These are phyloP conservation scores for Harlomillsia oculata DNA, from an alignment of 1,140 invertebrate species.

Conservation along the genomic window DNA sequence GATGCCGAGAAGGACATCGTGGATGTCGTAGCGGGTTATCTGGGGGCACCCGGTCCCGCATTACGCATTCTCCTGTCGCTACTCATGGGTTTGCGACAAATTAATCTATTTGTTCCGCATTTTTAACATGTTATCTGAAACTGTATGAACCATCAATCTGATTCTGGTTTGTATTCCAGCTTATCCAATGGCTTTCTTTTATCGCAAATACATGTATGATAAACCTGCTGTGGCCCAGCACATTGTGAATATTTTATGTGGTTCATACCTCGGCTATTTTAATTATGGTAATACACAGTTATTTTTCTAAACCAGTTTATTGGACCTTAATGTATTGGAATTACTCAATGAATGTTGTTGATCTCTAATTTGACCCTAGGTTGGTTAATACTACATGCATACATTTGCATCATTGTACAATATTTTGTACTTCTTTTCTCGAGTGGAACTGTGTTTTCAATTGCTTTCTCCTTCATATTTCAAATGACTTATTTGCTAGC, in stretches of 20 bases:
- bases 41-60: constrained; percentile 46
- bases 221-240: constrained; percentile 53
- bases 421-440: constrained; percentile 53
- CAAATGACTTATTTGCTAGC: constrained; percentile 65
- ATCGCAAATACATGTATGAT: constrained; percentile 51
- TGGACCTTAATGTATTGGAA: neutral
- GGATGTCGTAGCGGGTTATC: constrained; percentile 5
- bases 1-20: constrained; percentile 17
- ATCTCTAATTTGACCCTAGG: constrained; percentile 39
- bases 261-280: constrained; percentile 61
- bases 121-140: neutral
- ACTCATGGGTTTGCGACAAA: constrained; percentile 47
- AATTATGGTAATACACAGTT: constrained; percentile 61
- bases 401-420: constrained; percentile 55
- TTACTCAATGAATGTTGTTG: neutral
- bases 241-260: constrained; percentile 60
- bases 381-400: constrained; percentile 57
- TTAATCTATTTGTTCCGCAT: neutral
- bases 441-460: constrained; percentile 51
- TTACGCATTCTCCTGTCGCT: constrained; percentile 58
- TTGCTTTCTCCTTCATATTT: constrained; percentile 62
- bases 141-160: neutral
- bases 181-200: constrained; percentile 65
- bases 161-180: constrained; percentile 43
- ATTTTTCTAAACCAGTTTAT: neutral